Evolutionary conservation across 1,140 invertebrate genomes (phyloP), one percentile per base, ranked within the genome.

Genomic region (Drosophila pseudoananassae): DNA sequence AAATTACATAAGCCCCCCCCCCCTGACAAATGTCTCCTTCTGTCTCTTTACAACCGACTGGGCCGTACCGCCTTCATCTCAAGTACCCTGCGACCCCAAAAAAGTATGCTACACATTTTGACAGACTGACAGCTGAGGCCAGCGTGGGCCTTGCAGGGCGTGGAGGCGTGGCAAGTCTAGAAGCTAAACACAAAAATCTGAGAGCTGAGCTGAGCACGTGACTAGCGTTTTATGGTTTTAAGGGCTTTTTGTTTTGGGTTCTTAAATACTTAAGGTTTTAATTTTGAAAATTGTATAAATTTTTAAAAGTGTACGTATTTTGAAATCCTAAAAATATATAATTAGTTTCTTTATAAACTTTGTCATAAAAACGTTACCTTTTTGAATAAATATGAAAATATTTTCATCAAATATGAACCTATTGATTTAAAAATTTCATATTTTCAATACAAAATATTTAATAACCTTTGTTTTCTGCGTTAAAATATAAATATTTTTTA

Each of bases 81-180:
- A 17, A 45, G 47, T 52, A 33, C 23, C 58, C 8, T 25, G 50
- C 12, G 59, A 38, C 63, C 63, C 63, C 31, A 40, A 69, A 69
- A 59, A 69, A 69, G 64, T 47, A 12, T 38, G 65, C 65, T 69
- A 69, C 51, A 69, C 50, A 49, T 69, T 69, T 69, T 69, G 65
- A 69, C 64, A 69, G 64, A 69, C 63, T 69, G 63, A 69, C 65
- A 69, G 63, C 61, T 69, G 63, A 54, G 65, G 63, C 65, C 65
- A 46, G 31, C 31, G 46, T 43, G 57, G 57, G 33, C n/a, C 14
- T 14, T 43, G 31, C n/a, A 52, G 12, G 49, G 1, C 2, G n/a
- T 10, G 36, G 8, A 29, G 31, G 17, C 50, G 17, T 8, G 20
- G 29, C 3, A 6, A 43, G 43, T 46, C 43, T 20, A 20, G 43